Conservation (phyloP, 2,888 invertebrate species). For the Dryocosmus kuriphilus region DNA sequence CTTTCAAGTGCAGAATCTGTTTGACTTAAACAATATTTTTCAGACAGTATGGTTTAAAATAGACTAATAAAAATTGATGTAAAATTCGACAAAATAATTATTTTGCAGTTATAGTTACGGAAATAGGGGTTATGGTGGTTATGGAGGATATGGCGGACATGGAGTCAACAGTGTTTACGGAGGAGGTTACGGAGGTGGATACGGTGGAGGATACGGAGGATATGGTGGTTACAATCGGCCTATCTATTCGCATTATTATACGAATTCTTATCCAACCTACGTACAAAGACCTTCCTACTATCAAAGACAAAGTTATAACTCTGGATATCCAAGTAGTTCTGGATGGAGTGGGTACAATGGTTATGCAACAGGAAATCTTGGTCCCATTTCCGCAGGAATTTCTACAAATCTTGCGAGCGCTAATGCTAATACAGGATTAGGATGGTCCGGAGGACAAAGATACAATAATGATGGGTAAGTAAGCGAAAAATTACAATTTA, state of each 20-base stretch:
- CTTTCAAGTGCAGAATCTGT: too few relatives aligned
- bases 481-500: neutral
- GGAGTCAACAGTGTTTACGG: too few relatives aligned
- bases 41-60: too few relatives aligned
- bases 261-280: constrained; percentile 45
- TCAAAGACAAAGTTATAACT: constrained; percentile 36
- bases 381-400: constrained; percentile 31
- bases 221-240: constrained; percentile 49
- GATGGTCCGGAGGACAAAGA: neutral
- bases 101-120: constrained; percentile 47
- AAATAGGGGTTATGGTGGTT: neutral
- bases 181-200: constrained; percentile 35
- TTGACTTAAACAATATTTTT: too few relatives aligned
- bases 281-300: constrained; percentile 42
- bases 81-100: neutral
- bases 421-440: constrained; percentile 41
- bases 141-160: constrained; percentile 35
- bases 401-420: constrained; percentile 42
- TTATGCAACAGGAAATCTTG: constrained; percentile 43
- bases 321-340: constrained; percentile 29
- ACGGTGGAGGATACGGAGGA: constrained; percentile 45
- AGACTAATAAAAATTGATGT: too few relatives aligned
- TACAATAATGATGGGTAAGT: constrained; percentile 13
- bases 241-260: constrained; percentile 53
- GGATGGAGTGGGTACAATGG: constrained; percentile 41